phyloP scores from a whole-genome alignment of 2,888 invertebrate species.

The Aspidiotus destructor region DNA sequence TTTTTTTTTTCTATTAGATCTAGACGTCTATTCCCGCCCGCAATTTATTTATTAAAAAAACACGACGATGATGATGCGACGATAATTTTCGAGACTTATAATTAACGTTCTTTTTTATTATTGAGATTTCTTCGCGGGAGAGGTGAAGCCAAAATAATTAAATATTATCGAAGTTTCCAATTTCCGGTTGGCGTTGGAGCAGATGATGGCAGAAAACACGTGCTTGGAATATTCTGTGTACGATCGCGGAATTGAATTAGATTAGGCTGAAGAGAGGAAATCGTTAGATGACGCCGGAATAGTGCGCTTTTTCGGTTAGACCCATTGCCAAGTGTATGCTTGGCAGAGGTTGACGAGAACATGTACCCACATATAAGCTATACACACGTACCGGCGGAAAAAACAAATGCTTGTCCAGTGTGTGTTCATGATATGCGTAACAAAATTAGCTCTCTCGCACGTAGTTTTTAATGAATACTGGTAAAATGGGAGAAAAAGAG shows the following conservation, averaged over 20 bases:
- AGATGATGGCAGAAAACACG: constrained; percentile 21
- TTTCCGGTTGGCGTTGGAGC: neutral
- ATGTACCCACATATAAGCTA: too few relatives aligned
- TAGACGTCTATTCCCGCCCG: neutral
- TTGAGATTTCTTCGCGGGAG: constrained; percentile 20
- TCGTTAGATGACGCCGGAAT: too few relatives aligned
- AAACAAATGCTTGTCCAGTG: too few relatives aligned
- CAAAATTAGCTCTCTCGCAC: too few relatives aligned
- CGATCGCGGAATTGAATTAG: too few relatives aligned
- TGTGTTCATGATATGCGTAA: too few relatives aligned
- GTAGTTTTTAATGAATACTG: neutral
- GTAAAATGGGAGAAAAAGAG: neutral
- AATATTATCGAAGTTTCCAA: constrained; percentile 15
- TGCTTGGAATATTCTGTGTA: neutral
- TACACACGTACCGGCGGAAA: too few relatives aligned
- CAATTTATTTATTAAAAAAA: constrained; percentile 1
- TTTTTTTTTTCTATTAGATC: neutral
- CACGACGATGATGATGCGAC: constrained; percentile 5
- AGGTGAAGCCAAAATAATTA: constrained; percentile 24
- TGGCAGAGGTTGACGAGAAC: too few relatives aligned
- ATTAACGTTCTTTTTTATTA: constrained; percentile 15
- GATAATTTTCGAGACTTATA: constrained; percentile 21
- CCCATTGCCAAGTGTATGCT: too few relatives aligned
- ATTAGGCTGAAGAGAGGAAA: too few relatives aligned
- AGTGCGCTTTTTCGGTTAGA: too few relatives aligned